Base-by-base conservation (phyloP, 2,113 vertebrate genomes). In the Eudyptes chrysolophus region DNA sequence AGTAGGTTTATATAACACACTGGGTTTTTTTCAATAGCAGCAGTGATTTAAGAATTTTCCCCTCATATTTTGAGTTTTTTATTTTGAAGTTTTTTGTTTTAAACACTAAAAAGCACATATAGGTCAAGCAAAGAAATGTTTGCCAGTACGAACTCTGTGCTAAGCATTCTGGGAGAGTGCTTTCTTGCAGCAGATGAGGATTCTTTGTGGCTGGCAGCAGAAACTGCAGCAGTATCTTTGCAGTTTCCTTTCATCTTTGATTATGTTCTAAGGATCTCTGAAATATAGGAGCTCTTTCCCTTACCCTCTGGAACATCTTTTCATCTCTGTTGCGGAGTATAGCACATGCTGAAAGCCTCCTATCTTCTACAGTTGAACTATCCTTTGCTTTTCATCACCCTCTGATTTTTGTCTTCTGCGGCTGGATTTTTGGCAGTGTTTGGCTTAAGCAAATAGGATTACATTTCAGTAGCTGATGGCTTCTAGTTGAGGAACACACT, bases 131-230 rank as follows among this genome's bases (percentile, higher is more conserved):
- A 93, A 97, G 97, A 97, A 95, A 92, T 94, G 93, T 97, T 98
- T 98, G 96, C 91, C 97, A 95, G 95, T 97, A 82, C 78, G 94
- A 97, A 97, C 97, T 97, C 97, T 86, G 68, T 97, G 98, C 98
- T 97, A 78, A 95, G 98, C 98, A 98, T 98, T 98, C 95, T 98
- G 98, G 98, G 98, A 98, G 98, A 68, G 95, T 68, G 91, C 96
- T 97, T 98, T 97, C 97, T 98, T 97, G 97, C 98, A 97, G 98
- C 98, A 97, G 97, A 98, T 92, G 97, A 98, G 86, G 87, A 98
- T 98, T 98, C 98, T 98, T 97, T 98, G 97, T 97, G 98, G 97
- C 98, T 98, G 87, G 96, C 96, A 97, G 97, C 98, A 98, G 98
- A 98, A 98, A 98, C 98, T 98, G 97, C 98, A 98, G 98, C 97